These are phyloP conservation scores for Odontesthes bonariensis DNA, from an alignment of 2,113 vertebrate species.

Conservation along the genomic window DNA sequence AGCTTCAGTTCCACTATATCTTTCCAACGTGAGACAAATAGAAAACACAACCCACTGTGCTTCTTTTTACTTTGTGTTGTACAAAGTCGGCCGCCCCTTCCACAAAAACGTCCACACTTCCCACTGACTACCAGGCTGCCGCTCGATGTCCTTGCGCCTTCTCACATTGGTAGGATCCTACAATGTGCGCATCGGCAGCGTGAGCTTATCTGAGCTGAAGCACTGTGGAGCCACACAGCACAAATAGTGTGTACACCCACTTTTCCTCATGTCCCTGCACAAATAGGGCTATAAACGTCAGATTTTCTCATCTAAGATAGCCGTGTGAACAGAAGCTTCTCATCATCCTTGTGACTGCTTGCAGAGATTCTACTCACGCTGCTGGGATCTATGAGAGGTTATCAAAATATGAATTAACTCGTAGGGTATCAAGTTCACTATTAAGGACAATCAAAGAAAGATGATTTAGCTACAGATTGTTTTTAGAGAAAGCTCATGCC, in stretches of 20 bases:
- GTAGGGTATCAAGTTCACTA: conserved; percentile 40
- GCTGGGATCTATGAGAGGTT: not conserved
- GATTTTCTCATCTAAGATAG: conserved; percentile 46
- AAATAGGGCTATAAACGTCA: conserved; percentile 64
- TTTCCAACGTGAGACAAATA: conserved; percentile 34
- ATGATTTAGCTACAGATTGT: conserved; percentile 50
- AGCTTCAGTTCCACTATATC: conserved; percentile 50
- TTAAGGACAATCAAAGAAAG: conserved; percentile 42
- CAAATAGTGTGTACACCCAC: conserved; percentile 74
- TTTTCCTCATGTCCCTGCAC: conserved; percentile 50
- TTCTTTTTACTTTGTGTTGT: conserved; percentile 69
- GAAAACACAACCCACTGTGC: conserved; percentile 36
- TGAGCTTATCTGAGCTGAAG: conserved; percentile 77
- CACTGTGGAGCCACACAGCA: conserved; percentile 65
- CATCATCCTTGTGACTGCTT: conserved; percentile 3
- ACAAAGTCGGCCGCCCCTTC: conserved; percentile 54
- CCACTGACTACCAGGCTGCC: conserved; percentile 61
- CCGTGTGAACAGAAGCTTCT: conserved; percentile 3
- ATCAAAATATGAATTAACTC: conserved; percentile 14
- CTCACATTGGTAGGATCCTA: conserved; percentile 72
- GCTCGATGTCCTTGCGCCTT: conserved; percentile 69
- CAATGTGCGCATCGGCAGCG: conserved; percentile 75
- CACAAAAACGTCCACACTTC: conserved; percentile 72
- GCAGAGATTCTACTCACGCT: not conserved
- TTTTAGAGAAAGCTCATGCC: conserved; percentile 87